Evolutionary conservation across 2,113 vertebrate genomes (phyloP), one percentile per base, ranked within the genome.

Genomic region (Noctilio leporinus): DNA sequence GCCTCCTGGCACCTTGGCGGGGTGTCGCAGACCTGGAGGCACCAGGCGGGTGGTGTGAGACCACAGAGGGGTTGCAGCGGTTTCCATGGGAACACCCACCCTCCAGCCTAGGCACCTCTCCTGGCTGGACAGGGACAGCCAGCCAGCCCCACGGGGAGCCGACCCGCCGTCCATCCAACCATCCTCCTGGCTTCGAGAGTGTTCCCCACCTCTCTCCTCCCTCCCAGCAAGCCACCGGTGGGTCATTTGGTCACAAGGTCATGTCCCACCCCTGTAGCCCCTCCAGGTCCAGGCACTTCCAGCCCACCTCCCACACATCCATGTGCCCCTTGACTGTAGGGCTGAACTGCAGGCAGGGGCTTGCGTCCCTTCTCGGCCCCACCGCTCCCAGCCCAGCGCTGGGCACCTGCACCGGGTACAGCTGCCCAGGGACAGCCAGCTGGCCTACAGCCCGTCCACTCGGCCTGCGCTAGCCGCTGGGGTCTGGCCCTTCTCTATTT

Each of bases 11-110:
- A 88, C 65, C 82, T 72, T 12, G 1, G 75, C n/a, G 1, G 81
- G 89, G 55, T 49, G 64, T 83, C 49, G 40, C 0, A 19, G 77
- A 40, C 55, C 84, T 86, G 82, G 64, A 89, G 62, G 81, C 86
- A 53, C 82, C 30, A 62, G 59, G 65, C 67, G 75, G 76, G 67
- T 84, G 81, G 67, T 91, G 76, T 65, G 94, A 97, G 86, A 80
- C 64, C 77, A 77, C 81, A 86, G 93, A 95, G 69, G 85, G 89
- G 80, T 91, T 47, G 45, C 57, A 28, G 88, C 0, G 1, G 93
- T 96, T 95, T 94, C 97, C 93, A 96, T 89, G 83, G 96, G 77
- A 95, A 93, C 83, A 3, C 47, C 30, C 40, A 67, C 65, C 73
- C 49, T 78, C 86, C 73, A 43, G 83, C 55, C n/a, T 1, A 65